Conservation (phyloP, 1,140 invertebrate species). For the Trichomalopsis sarcophagae region DNA sequence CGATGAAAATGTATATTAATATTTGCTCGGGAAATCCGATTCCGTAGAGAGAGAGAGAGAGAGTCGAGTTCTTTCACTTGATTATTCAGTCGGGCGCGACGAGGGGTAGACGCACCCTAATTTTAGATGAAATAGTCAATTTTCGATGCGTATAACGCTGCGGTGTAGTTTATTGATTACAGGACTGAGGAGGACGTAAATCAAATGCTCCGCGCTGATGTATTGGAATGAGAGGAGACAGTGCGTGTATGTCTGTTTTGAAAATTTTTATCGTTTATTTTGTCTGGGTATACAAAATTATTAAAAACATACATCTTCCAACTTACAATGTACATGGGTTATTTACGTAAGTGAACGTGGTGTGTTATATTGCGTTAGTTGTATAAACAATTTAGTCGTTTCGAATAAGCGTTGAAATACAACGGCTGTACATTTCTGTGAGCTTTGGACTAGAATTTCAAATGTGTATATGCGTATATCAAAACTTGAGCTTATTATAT, state of each 20-base stretch:
- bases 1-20: not conserved
- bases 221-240: not conserved
- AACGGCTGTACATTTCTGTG: not conserved
- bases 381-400: too few species aligned
- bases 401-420: too few species aligned
- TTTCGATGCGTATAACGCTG: not conserved
- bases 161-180: not conserved
- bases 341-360: too few species aligned
- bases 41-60: not conserved
- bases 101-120: not conserved
- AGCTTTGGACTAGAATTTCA: not conserved
- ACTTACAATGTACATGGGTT: too few species aligned
- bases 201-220: not conserved
- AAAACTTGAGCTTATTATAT: not conserved
- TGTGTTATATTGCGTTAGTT: too few species aligned
- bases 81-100: not conserved
- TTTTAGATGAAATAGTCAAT: not conserved
- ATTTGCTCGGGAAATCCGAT: not conserved
- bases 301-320: not conserved
- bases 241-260: not conserved
- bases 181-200: not conserved
- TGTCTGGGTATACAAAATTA: not conserved
- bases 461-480: not conserved
- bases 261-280: not conserved
- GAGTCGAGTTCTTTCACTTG: not conserved